Evolutionary conservation across 1,140 invertebrate species (phyloP).

Genomic region (Cydia strobilella): DNA sequence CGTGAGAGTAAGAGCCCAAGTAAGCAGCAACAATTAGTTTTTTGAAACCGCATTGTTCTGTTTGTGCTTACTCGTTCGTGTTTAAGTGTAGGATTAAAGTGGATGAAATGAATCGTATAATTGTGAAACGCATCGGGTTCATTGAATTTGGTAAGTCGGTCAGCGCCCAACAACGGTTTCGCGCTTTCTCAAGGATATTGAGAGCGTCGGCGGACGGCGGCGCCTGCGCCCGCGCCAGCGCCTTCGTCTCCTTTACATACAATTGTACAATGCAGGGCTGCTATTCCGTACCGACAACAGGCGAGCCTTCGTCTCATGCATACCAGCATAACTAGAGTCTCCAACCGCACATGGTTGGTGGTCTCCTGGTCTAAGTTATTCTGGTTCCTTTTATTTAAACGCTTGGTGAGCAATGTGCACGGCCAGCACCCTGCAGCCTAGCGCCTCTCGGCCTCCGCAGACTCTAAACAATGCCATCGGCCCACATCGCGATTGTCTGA

Average conservation of each 20-base stretch:
- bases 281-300: not conserved
- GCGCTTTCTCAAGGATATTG: constrained; percentile 55
- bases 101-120: constrained; percentile 29
- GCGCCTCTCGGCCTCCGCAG: constrained; percentile 35
- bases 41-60: constrained; percentile 6
- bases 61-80: not conserved
- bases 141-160: constrained; percentile 35
- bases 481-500: constrained; percentile 71
- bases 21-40: constrained; percentile 41
- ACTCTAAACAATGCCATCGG: constrained; percentile 56
- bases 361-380: not conserved
- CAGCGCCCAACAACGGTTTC: constrained; percentile 28
- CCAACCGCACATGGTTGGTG: not conserved
- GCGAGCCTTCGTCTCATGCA: not conserved
- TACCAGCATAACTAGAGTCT: not conserved
- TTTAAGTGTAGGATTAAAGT: constrained; percentile 18
- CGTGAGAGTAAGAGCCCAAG: constrained; percentile 57
- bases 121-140: constrained; percentile 38
- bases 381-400: not conserved
- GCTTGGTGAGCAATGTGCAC: not conserved
- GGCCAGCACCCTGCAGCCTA: constrained; percentile 43
- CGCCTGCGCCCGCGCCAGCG: constrained; percentile 36
- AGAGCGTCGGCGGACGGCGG: constrained; percentile 50
- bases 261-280: constrained; percentile 55
- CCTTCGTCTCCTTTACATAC: constrained; percentile 74